Conservation (phyloP, 2,888 invertebrate genomes). For the Limnephilus auricula region DNA sequence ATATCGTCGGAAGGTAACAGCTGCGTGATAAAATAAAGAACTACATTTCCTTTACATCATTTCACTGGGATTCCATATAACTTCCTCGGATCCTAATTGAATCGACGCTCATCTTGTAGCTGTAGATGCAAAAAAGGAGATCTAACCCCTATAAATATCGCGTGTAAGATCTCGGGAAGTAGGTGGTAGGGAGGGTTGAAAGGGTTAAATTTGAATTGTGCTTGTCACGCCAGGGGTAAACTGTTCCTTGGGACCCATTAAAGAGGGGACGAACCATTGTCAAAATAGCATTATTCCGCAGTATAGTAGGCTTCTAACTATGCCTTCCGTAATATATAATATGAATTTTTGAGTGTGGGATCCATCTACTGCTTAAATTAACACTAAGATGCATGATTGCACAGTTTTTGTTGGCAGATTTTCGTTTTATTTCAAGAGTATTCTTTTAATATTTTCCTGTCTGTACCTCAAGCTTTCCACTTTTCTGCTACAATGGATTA, state of each 20-base stretch:
- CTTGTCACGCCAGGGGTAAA: slow-evolving; percentile 30
- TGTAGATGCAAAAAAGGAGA: neutral
- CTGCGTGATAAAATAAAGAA: neutral
- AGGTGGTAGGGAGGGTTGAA: neutral
- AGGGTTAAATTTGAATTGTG: slow-evolving; percentile 35
- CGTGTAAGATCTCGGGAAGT: neutral
- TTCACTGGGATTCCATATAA: neutral
- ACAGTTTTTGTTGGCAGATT: neutral
- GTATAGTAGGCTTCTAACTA: neutral
- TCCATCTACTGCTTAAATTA: neutral
- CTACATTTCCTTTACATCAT: neutral
- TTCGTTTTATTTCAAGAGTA: neutral
- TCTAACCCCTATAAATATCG: neutral
- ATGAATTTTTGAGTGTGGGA: neutral
- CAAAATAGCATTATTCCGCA: slow-evolving; percentile 24
- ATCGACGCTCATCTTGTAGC: neutral
- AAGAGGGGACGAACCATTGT: slow-evolving; percentile 13
- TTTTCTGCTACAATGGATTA: neutral
- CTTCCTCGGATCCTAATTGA: neutral
- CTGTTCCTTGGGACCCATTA: slow-evolving; percentile 39
- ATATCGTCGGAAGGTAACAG: neutral
- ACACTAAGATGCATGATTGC: neutral
- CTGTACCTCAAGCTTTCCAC: neutral
- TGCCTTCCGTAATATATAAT: neutral
- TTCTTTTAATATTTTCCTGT: neutral